Base-by-base conservation (phyloP, 2,888 invertebrate species). In the Phortica okadai region DNA sequence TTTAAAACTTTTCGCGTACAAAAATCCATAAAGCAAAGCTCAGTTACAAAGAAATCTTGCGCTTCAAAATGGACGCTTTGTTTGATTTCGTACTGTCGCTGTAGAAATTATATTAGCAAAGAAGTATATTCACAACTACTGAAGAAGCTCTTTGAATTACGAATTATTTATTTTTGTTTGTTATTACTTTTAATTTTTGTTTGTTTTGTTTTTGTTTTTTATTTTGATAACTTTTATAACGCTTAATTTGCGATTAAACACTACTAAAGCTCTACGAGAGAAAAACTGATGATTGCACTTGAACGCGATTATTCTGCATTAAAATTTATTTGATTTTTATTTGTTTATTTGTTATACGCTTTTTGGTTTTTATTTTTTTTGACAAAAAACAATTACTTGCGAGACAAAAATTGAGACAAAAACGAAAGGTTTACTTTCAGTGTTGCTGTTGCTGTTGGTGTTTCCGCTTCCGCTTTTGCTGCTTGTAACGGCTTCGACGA, bases 261-360 rank as follows among this genome's bases (percentile, higher is more conserved):
- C 88, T 84, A 84, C 87, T 89, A 89, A 90, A 90, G 90, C 89
- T 90, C 88, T 88, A 86, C 82, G 83, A 81, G 81, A 78, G 82
- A 87, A 16, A 14, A 72, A 72, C 44, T 77, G 75, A 76, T 83
- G 82, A 82, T 89, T 89, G 89, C 89, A 89, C 88, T 89, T 84
- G 83, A 84, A 90, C 89, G 89, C 88, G 85, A 88, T 89, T 78
- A 82, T 81, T 78, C 77, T 74, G 73, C 77, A 62, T 45, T 79
- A 5, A 33, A 78, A 58, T 72, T 64, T 73, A 73, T 67, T 67
- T 76, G 56, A 73, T 67, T 75, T 41, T 25, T 74, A 67, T 74
- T 67, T 59, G 50, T 74, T 66, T 69, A 41, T 74, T 72, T 75
- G 50, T 58, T 59, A 42, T 54, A 16, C 59, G 72, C n/a, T 45